phyloP scores from a whole-genome alignment of 2,797 vertebrate genomes.

The Acanthurus tractus region DNA sequence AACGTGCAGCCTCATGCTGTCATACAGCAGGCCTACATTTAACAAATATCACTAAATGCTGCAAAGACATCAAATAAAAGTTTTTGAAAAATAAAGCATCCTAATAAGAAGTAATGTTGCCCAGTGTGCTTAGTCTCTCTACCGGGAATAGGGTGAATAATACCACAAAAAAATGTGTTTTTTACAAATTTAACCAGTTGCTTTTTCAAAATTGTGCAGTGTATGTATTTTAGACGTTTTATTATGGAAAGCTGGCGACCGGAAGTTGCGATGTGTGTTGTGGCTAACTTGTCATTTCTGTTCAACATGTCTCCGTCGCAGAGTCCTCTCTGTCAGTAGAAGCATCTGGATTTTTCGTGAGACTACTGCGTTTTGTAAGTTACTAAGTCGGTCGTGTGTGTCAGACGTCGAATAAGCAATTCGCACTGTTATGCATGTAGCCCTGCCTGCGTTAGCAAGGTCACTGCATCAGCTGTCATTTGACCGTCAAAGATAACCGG shows the following conservation, averaged over 20 bases:
- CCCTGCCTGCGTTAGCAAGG: neutral
- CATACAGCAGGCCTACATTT: too few species aligned
- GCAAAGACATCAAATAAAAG: too few species aligned
- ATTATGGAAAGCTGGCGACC: slow-evolving; percentile 1
- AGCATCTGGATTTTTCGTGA: slow-evolving; percentile 42
- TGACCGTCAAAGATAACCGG: slow-evolving; percentile 10
- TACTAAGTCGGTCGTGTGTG: neutral
- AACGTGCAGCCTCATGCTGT: too few species aligned
- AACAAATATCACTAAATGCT: too few species aligned
- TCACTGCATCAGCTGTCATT: slow-evolving; percentile 28
- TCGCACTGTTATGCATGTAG: neutral
- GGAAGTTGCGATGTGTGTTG: neutral
- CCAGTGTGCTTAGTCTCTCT: neutral
- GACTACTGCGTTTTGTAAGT: slow-evolving; percentile 65
- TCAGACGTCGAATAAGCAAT: neutral
- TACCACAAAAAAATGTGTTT: neutral
- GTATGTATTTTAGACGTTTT: neutral
- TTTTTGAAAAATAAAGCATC: neutral
- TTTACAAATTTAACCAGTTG: slow-evolving; percentile 28
- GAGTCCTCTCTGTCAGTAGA: slow-evolving; percentile 56
- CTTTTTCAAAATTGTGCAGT: accelerated
- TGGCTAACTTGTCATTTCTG: neutral
- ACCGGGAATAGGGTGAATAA: neutral
- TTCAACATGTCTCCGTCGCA: slow-evolving; percentile 69
- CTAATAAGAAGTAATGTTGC: neutral